Base-by-base conservation (phyloP, 2,797 vertebrate genomes). In the Odontamblyopus rebecca region DNA sequence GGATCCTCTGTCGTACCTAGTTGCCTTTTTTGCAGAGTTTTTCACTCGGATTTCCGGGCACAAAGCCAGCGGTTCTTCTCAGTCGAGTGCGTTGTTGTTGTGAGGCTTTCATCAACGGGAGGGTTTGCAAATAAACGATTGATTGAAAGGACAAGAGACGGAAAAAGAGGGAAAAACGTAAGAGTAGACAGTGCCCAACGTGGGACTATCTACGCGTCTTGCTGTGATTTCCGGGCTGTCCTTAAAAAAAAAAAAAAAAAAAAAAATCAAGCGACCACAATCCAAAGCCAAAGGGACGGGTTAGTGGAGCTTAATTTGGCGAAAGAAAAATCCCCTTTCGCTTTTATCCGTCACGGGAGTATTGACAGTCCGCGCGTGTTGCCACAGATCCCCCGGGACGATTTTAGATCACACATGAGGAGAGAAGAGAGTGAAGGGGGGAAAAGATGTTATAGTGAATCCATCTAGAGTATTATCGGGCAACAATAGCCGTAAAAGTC, bases 51-150 rank as follows among this genome's bases (percentile, higher is more conserved):
- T 79, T 77, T 63, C 57, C 63, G 77, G 81, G 83, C 74, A 3
- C 6, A 30, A 61, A 30, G 23, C 75, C 73, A 61, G 68, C 73
- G 38, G 68, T n/a, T 32, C 8, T 77, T 82, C 73, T 70, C 77
- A 78, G 78, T 56, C 81, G 69, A 74, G 54, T 72, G 81, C 79
- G 73, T 18, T 15, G 13, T 27, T 8, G 29, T 69, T 82, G 81
- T 9, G 76, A 82, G 83, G 74, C 78, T 73, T 80, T 84, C 75
- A 77, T 77, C 65, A 80, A 77, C 79, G 87, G 85, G 80, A 80
- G 89, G 90, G 87, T 81, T 88, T 72, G 79, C 79, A 85, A 78
- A 68, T 78, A 1, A 26, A 59, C 70, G 69, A 84, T 71, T 68
- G 76, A 84, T 85, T 69, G 35, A 38, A 38, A 41, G 51, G 41